Conservation (phyloP, 37 sponge, comb jelly and placozoan species). For the Aplysina aerophoba region DNA sequence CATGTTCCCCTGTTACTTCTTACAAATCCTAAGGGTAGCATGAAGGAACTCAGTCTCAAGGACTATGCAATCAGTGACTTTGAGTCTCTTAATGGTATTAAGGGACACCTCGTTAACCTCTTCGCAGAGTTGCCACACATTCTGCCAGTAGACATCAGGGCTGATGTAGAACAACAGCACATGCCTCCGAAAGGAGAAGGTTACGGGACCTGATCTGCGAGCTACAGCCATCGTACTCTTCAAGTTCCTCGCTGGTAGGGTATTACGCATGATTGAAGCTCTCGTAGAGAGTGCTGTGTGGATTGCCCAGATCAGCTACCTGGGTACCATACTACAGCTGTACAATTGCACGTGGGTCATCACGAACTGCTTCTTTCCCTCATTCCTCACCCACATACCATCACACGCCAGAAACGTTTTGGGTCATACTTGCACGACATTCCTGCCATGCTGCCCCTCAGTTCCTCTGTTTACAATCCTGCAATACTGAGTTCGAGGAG, state of each 20-base stretch:
- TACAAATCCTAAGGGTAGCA: neutral
- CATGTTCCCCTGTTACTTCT: neutral
- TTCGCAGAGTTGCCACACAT: conserved; percentile 21
- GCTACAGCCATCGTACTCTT: conserved; percentile 10
- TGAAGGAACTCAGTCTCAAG: neutral
- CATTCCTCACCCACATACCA: neutral
- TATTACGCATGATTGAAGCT: no score
- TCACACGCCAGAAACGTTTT: neutral
- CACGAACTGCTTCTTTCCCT: conserved; percentile 14
- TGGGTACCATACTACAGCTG: conserved; percentile 11
- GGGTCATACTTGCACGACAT: conserved; percentile 28
- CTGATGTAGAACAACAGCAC: neutral
- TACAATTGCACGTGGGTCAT: conserved; percentile 30
- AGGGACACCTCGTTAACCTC: conserved; percentile 32
- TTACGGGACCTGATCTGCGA: conserved; percentile 23
- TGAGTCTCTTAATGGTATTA: conserved; percentile 31
- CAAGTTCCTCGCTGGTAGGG: no score
- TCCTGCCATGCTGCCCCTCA: conserved; percentile 7
- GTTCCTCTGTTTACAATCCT: neutral
- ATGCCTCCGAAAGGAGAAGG: conserved; percentile 1
- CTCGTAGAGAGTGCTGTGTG: neutral
- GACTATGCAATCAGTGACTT: conserved; percentile 13
- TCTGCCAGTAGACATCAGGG: neutral
- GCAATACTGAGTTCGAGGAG: conserved; percentile 37
- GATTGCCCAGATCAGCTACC: conserved; percentile 13